Evolutionary conservation across 2,113 vertebrate genomes (phyloP), one percentile per base, ranked within the genome.

Genomic region (Crotalus viridis): DNA sequence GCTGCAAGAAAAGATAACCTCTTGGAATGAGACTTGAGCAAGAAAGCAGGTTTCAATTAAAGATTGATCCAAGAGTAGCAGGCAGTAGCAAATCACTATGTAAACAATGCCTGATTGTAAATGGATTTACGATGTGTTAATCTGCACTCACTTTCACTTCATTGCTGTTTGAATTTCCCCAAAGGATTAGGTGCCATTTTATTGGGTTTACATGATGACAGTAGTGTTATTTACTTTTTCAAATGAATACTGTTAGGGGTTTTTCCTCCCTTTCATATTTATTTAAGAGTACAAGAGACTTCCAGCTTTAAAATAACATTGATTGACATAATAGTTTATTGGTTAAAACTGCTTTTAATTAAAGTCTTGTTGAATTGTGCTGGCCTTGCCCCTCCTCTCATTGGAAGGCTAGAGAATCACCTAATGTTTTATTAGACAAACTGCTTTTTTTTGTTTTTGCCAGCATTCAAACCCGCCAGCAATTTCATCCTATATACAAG

Each of bases 161-260:
- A 98, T 99, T 99, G 98, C 98, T 98, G 98, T 98, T 97, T 98
- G 97, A 98, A 98, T 98, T 98, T 98, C 92, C 98, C 98, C 97
- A 96, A 98, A 97, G 98, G 98, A 99, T 99, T 99, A 99, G 97
- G 98, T 98, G 98, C 98, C 98, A 97, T 98, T 98, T 98, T 97
- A 98, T 98, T 98, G 98, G 97, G 97, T 98, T 97, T 98, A 98
- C 98, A 98, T 98, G 69, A 81, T 81, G 95, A 97, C 97, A 97
- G 97, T 98, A 97, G 98, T 97, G 95, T 93, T 96, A 95, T 96
- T 97, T 96, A 93, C 93, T 93, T 96, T 97, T 97, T 93, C 95
- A 97, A 96, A 97, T 96, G 94, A 96, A 93, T 91, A 90, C 7
- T 0, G 33, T 96, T 91, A 91, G 93, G 92, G 86, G 52, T 61